Conservation (phyloP, 2,797 vertebrate species). For the Simalia tracyae region DNA sequence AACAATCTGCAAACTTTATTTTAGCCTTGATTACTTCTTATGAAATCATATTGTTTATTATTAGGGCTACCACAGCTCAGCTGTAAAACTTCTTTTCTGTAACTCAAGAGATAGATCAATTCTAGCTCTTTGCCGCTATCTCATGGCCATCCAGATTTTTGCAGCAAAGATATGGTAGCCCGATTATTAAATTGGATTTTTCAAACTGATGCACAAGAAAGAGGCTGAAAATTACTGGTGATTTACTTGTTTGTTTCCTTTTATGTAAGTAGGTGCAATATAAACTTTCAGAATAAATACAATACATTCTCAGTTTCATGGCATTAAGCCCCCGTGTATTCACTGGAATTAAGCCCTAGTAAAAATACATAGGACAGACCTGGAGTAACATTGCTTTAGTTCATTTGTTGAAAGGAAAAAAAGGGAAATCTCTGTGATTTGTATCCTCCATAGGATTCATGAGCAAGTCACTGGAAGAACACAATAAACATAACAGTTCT, state of each 20-base stretch:
- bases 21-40: background rate
- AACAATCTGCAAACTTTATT: background rate
- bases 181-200: background rate
- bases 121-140: background rate
- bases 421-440: background rate
- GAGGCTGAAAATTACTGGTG: background rate
- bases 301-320: background rate
- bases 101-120: background rate
- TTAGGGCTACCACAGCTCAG: background rate
- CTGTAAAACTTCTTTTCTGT: background rate
- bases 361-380: background rate
- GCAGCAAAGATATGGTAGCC: background rate
- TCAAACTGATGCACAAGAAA: background rate
- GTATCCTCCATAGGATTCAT: background rate
- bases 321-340: background rate
- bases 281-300: background rate
- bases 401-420: background rate
- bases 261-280: background rate
- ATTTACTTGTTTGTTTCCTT: background rate
- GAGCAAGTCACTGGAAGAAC: background rate
- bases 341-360: background rate
- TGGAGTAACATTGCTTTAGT: background rate
- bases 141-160: background rate
- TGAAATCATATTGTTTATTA: background rate
- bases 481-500: background rate